Percentiles rank a stretch among this genome's conserved stretches.
Conservation (phyloP, 2,113 vertebrate genomes). For the Acrocephalus arundinaceus region DNA sequence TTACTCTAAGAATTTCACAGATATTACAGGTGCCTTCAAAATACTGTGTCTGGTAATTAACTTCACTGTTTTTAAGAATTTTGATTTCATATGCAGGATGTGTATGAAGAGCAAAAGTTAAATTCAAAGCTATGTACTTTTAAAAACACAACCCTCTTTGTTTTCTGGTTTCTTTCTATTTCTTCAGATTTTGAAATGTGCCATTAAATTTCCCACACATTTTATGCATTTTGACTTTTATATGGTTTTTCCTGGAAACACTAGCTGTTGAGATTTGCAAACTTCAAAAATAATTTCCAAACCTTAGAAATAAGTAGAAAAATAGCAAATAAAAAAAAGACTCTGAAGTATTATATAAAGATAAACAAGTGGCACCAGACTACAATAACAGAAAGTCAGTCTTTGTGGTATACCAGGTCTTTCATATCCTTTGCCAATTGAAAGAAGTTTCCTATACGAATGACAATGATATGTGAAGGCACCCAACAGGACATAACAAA, state of each 20-base stretch:
- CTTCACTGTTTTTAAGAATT: neutral
- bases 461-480: neutral
- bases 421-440: neutral
- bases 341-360: neutral
- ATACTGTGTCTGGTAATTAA: neutral
- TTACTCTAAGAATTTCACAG: neutral
- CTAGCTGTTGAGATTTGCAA: neutral
- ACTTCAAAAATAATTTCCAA: neutral
- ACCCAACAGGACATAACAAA: neutral
- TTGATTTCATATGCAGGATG: neutral
- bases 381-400: neutral
- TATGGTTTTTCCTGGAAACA: neutral
- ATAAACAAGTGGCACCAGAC: neutral
- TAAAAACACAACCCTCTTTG: neutral
- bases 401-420: neutral
- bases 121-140: neutral
- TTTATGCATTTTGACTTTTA: neutral
- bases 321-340: neutral
- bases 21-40: neutral
- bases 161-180: neutral
- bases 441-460: neutral
- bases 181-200: neutral
- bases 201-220: neutral
- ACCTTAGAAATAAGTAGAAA: neutral
- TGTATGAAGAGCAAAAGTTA: neutral